These are phyloP conservation scores for Hanleya hanleyi DNA, from an alignment of 2,888 invertebrate species.

Conservation along the genomic window DNA sequence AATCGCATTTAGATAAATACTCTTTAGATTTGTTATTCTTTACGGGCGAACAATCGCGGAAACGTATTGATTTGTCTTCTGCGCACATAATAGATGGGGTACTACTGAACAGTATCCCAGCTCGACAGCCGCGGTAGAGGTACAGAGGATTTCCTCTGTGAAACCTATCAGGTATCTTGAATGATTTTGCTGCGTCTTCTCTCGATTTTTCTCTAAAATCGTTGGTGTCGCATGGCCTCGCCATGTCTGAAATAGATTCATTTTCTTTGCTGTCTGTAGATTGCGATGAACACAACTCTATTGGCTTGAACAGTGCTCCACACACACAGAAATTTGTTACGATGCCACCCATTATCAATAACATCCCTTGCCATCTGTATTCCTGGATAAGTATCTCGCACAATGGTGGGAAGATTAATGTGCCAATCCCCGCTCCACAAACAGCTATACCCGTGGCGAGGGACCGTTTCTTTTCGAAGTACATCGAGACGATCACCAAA, in stretches of 20 bases:
- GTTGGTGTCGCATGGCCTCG: no score
- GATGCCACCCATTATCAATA: slow-evolving; percentile 42
- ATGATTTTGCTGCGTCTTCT: no score
- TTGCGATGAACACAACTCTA: no score
- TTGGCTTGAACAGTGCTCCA: slow-evolving; percentile 35
- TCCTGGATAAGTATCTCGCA: slow-evolving; percentile 36
- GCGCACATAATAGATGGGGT: background rate
- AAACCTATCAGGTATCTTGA: no score
- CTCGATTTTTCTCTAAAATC: no score
- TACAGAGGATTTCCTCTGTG: no score
- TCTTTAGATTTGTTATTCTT: no score
- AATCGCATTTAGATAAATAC: no score
- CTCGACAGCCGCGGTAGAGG: background rate
- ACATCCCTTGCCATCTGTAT: slow-evolving; percentile 50
- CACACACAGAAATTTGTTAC: slow-evolving; percentile 33
- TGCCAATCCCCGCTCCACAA: slow-evolving; percentile 26
- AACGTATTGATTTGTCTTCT: background rate
- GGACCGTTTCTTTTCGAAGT: slow-evolving; percentile 34
- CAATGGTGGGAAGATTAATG: slow-evolving; percentile 48
- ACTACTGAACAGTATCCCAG: background rate
- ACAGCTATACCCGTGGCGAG: background rate
- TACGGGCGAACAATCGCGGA: no score
- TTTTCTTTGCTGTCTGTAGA: no score
- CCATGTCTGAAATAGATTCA: no score
- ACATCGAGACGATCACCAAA: slow-evolving; percentile 39